Evolutionary conservation across 2,113 vertebrate genomes (phyloP).

Genomic region (Phainopepla nitens): DNA sequence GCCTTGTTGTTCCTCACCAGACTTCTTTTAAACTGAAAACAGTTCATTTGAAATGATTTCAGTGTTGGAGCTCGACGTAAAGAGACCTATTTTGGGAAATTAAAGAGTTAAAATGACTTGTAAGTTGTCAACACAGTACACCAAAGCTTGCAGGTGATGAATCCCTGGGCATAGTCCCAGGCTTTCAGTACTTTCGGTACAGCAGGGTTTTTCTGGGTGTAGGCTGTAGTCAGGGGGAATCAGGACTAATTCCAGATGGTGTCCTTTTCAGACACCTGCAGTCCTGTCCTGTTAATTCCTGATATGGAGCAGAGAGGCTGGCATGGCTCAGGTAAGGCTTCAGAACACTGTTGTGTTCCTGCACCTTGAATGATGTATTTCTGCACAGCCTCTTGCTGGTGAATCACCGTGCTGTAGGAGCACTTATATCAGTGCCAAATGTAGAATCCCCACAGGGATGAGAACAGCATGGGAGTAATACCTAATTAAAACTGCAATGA

Average conservation of each 20-base stretch:
- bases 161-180: neutral
- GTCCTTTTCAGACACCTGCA: neutral
- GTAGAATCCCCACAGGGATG: neutral
- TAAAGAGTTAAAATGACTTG: neutral
- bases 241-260: neutral
- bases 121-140: neutral
- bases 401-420: neutral
- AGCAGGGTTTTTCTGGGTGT: neutral
- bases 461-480: constrained; percentile 58
- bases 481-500: constrained; percentile 64
- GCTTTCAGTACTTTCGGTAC: neutral
- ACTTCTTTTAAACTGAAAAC: neutral
- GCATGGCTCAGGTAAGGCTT: neutral
- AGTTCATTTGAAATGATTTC: neutral
- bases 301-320: neutral
- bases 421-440: constrained; percentile 5
- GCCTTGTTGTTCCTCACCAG: neutral
- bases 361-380: neutral
- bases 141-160: neutral
- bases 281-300: neutral
- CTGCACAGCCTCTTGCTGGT: neutral
- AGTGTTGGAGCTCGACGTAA: neutral
- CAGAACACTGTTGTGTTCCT: neutral
- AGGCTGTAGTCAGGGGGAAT: neutral
- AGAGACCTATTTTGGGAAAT: neutral